phyloP scores from a whole-genome alignment of 2,888 invertebrate species.

The Eupithecia exiguata region DNA sequence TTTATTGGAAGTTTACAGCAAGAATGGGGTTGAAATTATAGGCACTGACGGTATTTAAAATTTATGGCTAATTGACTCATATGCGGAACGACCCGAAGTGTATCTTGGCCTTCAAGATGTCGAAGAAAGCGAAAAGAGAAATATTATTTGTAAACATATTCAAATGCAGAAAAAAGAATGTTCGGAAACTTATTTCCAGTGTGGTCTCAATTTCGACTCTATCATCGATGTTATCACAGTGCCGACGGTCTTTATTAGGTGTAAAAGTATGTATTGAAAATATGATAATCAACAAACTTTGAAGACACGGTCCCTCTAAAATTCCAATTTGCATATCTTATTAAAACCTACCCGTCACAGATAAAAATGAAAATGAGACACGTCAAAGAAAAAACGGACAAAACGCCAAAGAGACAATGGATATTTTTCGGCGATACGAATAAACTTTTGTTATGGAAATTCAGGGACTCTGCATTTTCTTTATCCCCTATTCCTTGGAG shows the following conservation, averaged over 20 bases:
- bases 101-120: neutral
- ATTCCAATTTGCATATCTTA: slow-evolving; percentile 79
- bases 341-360: slow-evolving; percentile 77
- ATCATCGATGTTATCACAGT: neutral
- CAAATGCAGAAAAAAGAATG: neutral
- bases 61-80: neutral
- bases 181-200: neutral
- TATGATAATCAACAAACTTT: slow-evolving; percentile 62
- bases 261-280: slow-evolving; percentile 11
- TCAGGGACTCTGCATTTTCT: slow-evolving; percentile 82
- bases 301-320: slow-evolving; percentile 60
- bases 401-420: slow-evolving; percentile 78
- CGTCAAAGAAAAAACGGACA: slow-evolving; percentile 74
- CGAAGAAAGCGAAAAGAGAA: neutral
- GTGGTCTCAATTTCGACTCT: neutral
- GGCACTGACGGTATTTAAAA: neutral
- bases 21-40: neutral
- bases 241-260: neutral
- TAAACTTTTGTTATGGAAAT: slow-evolving; percentile 81
- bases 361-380: slow-evolving; percentile 81
- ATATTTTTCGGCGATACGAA: slow-evolving; percentile 79
- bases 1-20: neutral
- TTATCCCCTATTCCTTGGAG: slow-evolving; percentile 72
- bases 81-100: neutral
- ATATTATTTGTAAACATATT: neutral